Percentiles rank a stretch among this genome's conserved stretches.
These are phyloP conservation scores for Tachina fera DNA, from an alignment of 2,888 invertebrate genomes.

Conservation along the genomic window DNA sequence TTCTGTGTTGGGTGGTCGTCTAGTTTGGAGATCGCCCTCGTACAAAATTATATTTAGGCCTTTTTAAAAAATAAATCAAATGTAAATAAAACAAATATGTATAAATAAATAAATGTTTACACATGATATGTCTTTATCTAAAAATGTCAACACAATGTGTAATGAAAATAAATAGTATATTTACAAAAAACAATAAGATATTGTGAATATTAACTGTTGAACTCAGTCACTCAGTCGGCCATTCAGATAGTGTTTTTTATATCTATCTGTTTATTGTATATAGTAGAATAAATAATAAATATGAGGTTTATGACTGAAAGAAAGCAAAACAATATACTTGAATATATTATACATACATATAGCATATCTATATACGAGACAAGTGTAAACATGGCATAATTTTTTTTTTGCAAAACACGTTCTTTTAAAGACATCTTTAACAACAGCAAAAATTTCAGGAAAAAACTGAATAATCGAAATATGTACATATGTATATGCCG, in stretches of 20 bases:
- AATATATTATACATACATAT: constrained; percentile 15
- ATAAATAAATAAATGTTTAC: constrained; percentile 15
- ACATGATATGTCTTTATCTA: constrained; percentile 40
- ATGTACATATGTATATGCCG: constrained; percentile 20
- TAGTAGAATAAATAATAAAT: constrained; percentile 54
- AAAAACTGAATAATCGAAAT: constrained; percentile 38
- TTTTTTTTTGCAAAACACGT: constrained; percentile 65
- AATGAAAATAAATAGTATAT: constrained; percentile 23
- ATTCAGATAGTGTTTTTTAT: constrained; percentile 23
- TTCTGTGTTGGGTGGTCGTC: no score
- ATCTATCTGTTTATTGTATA: constrained; percentile 20
- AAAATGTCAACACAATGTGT: constrained; percentile 55
- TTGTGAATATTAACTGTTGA: constrained; percentile 57
- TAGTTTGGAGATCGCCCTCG: neutral
- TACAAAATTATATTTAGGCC: neutral
- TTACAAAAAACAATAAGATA: constrained; percentile 55
- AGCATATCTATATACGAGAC: constrained; percentile 47
- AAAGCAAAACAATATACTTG: constrained; percentile 38
- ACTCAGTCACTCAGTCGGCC: constrained; percentile 37
- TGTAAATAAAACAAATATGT: neutral
- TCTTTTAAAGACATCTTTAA: constrained; percentile 57
- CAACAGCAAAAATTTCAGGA: constrained; percentile 9
- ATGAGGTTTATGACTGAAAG: constrained; percentile 54
- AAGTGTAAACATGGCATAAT: constrained; percentile 68
- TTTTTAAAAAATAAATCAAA: neutral